phyloP scores from a whole-genome alignment of 2,113 vertebrate species.

The Nymphicus hollandicus region DNA sequence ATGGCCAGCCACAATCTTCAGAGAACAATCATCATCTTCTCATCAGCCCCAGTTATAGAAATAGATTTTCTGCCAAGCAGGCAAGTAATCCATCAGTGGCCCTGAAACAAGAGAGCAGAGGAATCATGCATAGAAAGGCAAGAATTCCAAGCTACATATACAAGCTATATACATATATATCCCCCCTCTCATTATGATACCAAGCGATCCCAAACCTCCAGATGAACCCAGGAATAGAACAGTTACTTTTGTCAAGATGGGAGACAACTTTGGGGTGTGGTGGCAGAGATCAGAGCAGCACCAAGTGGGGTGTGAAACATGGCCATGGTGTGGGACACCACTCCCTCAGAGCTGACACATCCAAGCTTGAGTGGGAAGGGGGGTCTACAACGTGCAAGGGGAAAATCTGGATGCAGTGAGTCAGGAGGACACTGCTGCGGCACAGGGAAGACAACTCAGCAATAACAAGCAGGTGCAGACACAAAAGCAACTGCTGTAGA shows the following conservation, averaged over 20 bases:
- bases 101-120: slow-evolving; percentile 74
- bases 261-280: neutral
- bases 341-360: neutral
- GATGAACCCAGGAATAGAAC: neutral
- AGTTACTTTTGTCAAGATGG: neutral
- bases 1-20: neutral
- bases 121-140: neutral
- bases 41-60: slow-evolving; percentile 97
- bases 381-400: neutral
- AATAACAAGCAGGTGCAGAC: neutral
- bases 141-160: neutral
- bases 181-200: neutral
- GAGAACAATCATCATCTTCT: neutral
- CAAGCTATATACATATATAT: neutral
- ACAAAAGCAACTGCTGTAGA: neutral
- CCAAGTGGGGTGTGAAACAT: neutral
- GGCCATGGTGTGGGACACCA: neutral
- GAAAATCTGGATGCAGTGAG: neutral
- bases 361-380: neutral
- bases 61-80: slow-evolving; percentile 98
- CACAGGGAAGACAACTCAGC: neutral
- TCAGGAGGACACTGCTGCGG: neutral
- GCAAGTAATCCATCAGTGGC: slow-evolving; percentile 95
- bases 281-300: neutral
- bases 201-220: neutral